Evolutionary conservation across 2,113 vertebrate genomes (phyloP).

Genomic region (Probosciger aterrimus): DNA sequence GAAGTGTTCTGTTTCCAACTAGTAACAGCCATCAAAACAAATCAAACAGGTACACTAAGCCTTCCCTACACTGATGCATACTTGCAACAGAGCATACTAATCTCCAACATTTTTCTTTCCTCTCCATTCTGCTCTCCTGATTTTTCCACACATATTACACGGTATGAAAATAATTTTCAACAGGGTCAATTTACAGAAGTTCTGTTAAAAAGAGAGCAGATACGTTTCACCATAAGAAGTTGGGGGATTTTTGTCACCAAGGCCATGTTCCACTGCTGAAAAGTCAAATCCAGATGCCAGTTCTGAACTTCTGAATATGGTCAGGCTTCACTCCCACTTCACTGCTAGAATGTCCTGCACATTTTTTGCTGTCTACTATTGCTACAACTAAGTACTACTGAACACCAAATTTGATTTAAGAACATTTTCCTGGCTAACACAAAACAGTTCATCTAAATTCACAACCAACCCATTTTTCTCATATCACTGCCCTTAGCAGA

Average conservation of each 20-base stretch:
- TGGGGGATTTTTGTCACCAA: background rate
- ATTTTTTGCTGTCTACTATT: background rate
- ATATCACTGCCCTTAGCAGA: background rate
- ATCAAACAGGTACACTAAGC: background rate
- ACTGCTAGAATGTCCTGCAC: background rate
- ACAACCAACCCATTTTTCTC: background rate
- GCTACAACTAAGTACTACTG: background rate
- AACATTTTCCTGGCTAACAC: background rate
- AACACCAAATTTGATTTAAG: background rate
- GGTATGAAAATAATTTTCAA: background rate
- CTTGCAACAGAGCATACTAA: background rate
- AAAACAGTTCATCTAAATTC: background rate
- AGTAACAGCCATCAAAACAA: background rate
- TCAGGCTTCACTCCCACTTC: background rate
- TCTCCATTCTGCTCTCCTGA: background rate
- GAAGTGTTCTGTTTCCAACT: background rate
- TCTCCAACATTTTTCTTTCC: background rate
- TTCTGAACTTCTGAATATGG: background rate
- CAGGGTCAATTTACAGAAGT: background rate
- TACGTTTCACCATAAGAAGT: background rate
- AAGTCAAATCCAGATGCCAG: background rate
- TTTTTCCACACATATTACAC: background rate
- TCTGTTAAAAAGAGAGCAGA: background rate
- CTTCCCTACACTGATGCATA: background rate
- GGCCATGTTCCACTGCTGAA: background rate